Conservation (phyloP, 2,113 vertebrate species). For the Datnioides undecimradiatus region DNA sequence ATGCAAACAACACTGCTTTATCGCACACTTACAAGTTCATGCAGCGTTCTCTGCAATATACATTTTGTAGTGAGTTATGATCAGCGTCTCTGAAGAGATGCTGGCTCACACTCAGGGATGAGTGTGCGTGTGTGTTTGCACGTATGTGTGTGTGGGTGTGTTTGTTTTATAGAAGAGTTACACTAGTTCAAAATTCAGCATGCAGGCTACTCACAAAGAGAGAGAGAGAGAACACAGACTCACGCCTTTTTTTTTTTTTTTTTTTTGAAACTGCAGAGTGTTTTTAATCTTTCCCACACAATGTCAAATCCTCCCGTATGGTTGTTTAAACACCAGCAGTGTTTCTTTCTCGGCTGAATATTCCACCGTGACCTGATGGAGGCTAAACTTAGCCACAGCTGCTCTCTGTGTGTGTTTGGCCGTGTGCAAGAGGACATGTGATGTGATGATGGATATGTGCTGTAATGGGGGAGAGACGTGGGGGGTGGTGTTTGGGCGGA, state of each 20-base stretch:
- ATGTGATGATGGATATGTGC: constrained; percentile 52
- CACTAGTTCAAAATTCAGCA: constrained; percentile 26
- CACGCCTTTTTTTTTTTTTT: constrained; percentile 32
- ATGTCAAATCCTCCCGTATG: constrained; percentile 36
- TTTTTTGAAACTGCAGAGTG: constrained; percentile 21
- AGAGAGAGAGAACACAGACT: constrained; percentile 20
- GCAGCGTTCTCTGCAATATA: background rate
- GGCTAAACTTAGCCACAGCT: constrained; percentile 81
- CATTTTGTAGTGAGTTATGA: constrained; percentile 32
- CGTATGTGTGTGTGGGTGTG: constrained; percentile 12
- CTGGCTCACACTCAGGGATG: constrained; percentile 25
- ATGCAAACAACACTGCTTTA: constrained; percentile 10
- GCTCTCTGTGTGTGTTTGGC: constrained; percentile 47
- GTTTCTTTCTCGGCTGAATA: constrained; percentile 37
- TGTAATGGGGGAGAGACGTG: background rate
- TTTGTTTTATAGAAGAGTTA: constrained; percentile 36
- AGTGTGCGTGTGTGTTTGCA: constrained; percentile 1
- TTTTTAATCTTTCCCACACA: constrained; percentile 53
- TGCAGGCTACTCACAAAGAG: constrained; percentile 1
- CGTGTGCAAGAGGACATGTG: constrained; percentile 49
- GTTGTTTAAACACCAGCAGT: constrained; percentile 39
- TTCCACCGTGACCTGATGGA: constrained; percentile 50
- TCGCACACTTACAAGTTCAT: background rate
- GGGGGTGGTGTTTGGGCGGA: background rate
- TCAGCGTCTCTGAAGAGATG: constrained; percentile 37